A percentile compares a stretch with the other conserved stretches of the same genome.
These are phyloP conservation scores for Ceyx cyanopectus DNA, from an alignment of 2,113 vertebrate species.

Conservation along the genomic window DNA sequence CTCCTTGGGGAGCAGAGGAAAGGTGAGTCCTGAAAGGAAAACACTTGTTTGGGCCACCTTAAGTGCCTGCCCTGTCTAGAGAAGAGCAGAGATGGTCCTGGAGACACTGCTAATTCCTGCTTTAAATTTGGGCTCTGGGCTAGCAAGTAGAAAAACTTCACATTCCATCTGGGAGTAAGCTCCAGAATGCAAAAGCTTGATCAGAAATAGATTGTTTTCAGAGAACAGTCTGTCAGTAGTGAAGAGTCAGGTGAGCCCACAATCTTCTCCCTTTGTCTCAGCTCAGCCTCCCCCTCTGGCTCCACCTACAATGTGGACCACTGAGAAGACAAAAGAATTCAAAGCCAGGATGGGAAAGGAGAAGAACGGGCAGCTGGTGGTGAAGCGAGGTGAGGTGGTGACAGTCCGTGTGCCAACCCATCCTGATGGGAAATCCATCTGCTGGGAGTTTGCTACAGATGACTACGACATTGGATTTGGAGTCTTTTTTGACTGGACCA, in stretches of 20 bases:
- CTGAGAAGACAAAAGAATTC: constrained; percentile 89
- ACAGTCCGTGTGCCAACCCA: constrained; percentile 94
- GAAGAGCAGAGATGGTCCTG: neutral
- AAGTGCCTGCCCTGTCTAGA: neutral
- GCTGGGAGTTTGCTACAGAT: constrained; percentile 98
- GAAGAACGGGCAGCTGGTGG: constrained; percentile 90
- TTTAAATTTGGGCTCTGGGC: neutral
- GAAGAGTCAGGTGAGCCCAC: neutral
- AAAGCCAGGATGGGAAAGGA: constrained; percentile 90
- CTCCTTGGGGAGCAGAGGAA: constrained; percentile 80
- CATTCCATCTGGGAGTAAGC: neutral
- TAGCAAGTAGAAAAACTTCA: neutral
- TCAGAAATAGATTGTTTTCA: neutral
- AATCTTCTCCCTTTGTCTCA: constrained; percentile 59
- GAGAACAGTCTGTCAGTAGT: neutral
- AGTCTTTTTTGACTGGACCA: constrained; percentile 96
- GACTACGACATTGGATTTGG: constrained; percentile 98
- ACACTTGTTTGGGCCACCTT: neutral
- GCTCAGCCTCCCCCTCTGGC: constrained; percentile 86
- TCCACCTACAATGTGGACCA: constrained; percentile 91
- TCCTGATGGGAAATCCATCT: constrained; percentile 91
- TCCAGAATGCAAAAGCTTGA: neutral
- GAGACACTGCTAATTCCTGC: neutral
- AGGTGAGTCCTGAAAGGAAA: constrained; percentile 64
- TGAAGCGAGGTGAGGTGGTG: constrained; percentile 95